Percentiles rank a stretch among this genome's conserved stretches.
Evolutionary conservation across 2,888 invertebrate species (phyloP).

Genomic region (Dasypolia templi): DNA sequence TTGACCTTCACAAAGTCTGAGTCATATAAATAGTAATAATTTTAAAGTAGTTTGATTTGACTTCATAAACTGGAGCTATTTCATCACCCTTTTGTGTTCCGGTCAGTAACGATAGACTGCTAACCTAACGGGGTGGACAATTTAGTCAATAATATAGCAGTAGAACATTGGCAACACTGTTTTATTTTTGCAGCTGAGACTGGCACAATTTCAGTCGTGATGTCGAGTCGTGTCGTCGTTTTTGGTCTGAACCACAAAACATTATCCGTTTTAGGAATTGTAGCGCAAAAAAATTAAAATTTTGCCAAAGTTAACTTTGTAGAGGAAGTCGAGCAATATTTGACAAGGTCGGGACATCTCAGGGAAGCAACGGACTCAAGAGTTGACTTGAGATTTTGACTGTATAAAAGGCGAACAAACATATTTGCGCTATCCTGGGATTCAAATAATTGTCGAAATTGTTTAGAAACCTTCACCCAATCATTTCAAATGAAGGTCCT

Average conservation of each 20-base stretch:
- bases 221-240: background rate
- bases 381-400: background rate
- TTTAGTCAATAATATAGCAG: too few species aligned
- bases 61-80: background rate
- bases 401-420: background rate
- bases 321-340: background rate
- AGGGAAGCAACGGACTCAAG: background rate
- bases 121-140: background rate
- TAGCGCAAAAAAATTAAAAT: background rate
- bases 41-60: background rate
- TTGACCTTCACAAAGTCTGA: constrained; percentile 10
- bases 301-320: background rate
- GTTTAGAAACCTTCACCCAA: background rate
- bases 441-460: background rate
- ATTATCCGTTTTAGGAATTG: constrained; percentile 14
- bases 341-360: background rate
- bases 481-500: background rate
- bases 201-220: constrained; percentile 17
- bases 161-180: background rate
- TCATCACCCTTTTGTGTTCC: background rate
- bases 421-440: background rate
- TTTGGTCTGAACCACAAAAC: background rate
- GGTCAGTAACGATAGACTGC: background rate
- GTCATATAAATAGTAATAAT: background rate
- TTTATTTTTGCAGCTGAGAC: too few species aligned